phyloP scores from a whole-genome alignment of 2,797 vertebrate species.

The Aeoliscus strigatus region DNA sequence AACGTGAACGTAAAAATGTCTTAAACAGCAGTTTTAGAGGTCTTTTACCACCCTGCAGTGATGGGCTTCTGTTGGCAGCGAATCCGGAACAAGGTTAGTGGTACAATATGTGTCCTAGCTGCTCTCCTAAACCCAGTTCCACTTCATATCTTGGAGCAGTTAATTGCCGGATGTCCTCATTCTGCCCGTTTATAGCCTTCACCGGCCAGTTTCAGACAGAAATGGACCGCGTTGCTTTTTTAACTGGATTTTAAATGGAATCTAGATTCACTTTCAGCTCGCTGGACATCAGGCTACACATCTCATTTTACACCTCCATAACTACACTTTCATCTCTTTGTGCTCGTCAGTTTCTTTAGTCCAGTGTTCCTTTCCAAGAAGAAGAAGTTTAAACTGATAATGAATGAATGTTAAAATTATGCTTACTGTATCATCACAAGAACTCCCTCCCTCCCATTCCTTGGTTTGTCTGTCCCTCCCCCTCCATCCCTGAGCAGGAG shows the following conservation, averaged over 20 bases:
- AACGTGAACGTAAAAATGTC: constrained; percentile 27
- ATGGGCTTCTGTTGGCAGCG: constrained; percentile 20
- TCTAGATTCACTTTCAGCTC: neutral
- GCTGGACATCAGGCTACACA: neutral
- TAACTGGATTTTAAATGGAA: constrained; percentile 42
- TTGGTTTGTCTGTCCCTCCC: too few relatives aligned
- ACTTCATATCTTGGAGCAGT: constrained; percentile 22
- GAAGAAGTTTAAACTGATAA: too few relatives aligned
- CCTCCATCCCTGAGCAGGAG: too few relatives aligned
- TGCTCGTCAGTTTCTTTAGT: constrained; percentile 14
- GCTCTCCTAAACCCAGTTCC: constrained; percentile 5
- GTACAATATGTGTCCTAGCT: constrained; percentile 4
- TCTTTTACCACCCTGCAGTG: constrained; percentile 3
- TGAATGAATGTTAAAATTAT: too few relatives aligned
- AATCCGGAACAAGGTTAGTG: constrained; percentile 10
- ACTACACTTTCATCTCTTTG: neutral
- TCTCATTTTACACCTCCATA: constrained; percentile 22
- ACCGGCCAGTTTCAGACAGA: constrained; percentile 12
- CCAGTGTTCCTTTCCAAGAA: too few relatives aligned
- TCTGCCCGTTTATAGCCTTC: constrained; percentile 12
- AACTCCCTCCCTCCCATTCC: too few relatives aligned
- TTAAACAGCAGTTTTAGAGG: constrained; percentile 12
- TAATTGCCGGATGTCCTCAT: constrained; percentile 24
- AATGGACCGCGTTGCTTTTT: constrained; percentile 7
- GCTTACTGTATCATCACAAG: too few relatives aligned